Evolutionary conservation across 64 coral and sea anemone genomes (phyloP).

Genomic region (Porites australiensis): DNA sequence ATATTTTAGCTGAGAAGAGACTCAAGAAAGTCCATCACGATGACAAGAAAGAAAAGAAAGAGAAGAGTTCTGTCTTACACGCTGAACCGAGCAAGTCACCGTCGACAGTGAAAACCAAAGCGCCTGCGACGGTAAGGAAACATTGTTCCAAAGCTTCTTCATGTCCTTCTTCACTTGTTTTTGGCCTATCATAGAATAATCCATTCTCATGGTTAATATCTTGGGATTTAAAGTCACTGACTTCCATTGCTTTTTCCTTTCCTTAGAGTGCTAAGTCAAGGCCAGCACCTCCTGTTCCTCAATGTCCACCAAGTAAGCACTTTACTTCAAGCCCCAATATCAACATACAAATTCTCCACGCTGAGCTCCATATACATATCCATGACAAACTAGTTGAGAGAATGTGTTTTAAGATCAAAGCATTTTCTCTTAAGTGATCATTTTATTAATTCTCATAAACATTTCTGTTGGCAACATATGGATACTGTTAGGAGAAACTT

Average conservation of each 20-base stretch:
- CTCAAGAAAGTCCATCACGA: conserved; percentile 81
- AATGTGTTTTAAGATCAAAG: too few relatives aligned
- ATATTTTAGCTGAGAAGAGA: conserved; percentile 68
- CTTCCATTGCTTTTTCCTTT: not conserved
- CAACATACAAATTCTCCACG: too few relatives aligned
- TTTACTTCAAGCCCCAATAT: too few relatives aligned
- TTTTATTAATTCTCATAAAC: too few relatives aligned
- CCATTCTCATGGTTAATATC: not conserved
- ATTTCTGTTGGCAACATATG: too few relatives aligned
- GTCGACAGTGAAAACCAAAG: conserved; percentile 4
- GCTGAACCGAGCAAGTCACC: not conserved
- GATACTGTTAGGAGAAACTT: too few relatives aligned
- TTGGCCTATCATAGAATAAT: too few relatives aligned
- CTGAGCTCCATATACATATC: too few relatives aligned
- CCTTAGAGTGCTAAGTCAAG: conserved; percentile 69
- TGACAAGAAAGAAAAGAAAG: conserved; percentile 65
- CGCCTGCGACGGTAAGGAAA: not conserved
- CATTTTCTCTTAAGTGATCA: too few relatives aligned
- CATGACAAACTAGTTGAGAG: too few relatives aligned
- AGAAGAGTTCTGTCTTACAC: not conserved
- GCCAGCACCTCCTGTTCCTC: conserved; percentile 75
- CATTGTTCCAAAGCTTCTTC: not conserved
- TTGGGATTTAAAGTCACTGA: not conserved
- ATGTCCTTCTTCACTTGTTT: not conserved
- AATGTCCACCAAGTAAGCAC: conserved; percentile 1